Conservation (phyloP, 1,140 invertebrate genomes). For the Drosophila subpulchrella region DNA sequence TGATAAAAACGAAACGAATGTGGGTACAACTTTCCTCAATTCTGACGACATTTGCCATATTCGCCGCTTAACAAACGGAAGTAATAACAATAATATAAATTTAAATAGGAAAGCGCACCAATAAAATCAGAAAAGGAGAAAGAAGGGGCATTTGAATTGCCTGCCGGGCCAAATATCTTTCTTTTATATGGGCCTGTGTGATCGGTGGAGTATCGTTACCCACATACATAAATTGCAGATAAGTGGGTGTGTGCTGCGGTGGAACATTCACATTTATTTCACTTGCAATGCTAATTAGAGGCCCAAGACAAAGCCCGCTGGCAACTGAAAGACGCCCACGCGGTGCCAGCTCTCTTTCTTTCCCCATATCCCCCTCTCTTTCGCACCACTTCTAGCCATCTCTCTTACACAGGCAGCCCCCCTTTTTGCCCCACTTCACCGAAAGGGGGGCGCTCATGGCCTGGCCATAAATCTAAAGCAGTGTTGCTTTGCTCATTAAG, state of each 20-base stretch:
- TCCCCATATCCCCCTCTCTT: not conserved
- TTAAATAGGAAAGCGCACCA: not conserved
- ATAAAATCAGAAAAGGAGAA: not conserved
- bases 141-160: not conserved
- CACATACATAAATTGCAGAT: slow-evolving; percentile 7
- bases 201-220: not conserved
- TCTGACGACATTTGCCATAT: not conserved
- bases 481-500: slow-evolving; percentile 59
- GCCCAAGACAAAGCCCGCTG: slow-evolving; percentile 19
- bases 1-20: not conserved
- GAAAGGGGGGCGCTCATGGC: slow-evolving; percentile 6
- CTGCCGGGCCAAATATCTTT: not conserved
- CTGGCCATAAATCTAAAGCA: slow-evolving; percentile 70
- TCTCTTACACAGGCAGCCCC: not conserved
- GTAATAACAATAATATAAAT: not conserved
- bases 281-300: slow-evolving; percentile 66
- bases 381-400: slow-evolving; percentile 13
- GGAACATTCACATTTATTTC: slow-evolving; percentile 32
- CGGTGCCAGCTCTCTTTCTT: slow-evolving; percentile 8
- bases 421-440: not conserved
- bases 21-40: not conserved
- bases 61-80: not conserved
- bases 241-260: slow-evolving; percentile 19
- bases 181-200: not conserved
- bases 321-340: slow-evolving; percentile 39